These are phyloP conservation scores for Drosophila biarmipes DNA, from an alignment of 1,140 invertebrate species.

Conservation along the genomic window DNA sequence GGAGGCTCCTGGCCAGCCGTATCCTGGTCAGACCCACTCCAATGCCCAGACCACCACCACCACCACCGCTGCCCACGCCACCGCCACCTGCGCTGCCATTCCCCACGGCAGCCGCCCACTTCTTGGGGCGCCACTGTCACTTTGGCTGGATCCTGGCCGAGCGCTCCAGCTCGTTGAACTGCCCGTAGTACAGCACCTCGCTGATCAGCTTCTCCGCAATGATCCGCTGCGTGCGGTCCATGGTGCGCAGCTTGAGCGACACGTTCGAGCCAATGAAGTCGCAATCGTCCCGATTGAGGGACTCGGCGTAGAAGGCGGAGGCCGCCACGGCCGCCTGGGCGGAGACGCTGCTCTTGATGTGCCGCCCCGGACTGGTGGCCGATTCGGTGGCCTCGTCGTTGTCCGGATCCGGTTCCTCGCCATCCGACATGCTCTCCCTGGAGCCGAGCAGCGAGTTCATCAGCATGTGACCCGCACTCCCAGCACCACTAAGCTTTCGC, in stretches of 20 bases:
- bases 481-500: constrained; percentile 60
- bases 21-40: constrained; percentile 30
- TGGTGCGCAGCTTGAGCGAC: constrained; percentile 82
- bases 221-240: constrained; percentile 83
- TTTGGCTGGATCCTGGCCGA: constrained; percentile 79
- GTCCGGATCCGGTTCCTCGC: constrained; percentile 58
- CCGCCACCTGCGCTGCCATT: constrained; percentile 2
- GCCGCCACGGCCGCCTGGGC: constrained; percentile 64
- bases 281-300: constrained; percentile 71
- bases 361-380: constrained; percentile 64
- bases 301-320: constrained; percentile 75
- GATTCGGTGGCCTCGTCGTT: constrained; percentile 73
- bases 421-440: constrained; percentile 75
- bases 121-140: constrained; percentile 71
- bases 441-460: constrained; percentile 73
- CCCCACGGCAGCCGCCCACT: constrained; percentile 43
- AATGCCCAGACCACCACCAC: constrained; percentile 21
- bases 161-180: constrained; percentile 81
- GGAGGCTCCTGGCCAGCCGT: constrained; percentile 18
- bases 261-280: constrained; percentile 84
- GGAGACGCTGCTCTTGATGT: constrained; percentile 71
- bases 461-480: constrained; percentile 71
- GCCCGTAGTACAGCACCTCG: constrained; percentile 84
- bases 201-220: constrained; percentile 85
- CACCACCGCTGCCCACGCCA: background rate